Conservation (phyloP, 2,888 invertebrate species). For the Hylaea fasciaria region DNA sequence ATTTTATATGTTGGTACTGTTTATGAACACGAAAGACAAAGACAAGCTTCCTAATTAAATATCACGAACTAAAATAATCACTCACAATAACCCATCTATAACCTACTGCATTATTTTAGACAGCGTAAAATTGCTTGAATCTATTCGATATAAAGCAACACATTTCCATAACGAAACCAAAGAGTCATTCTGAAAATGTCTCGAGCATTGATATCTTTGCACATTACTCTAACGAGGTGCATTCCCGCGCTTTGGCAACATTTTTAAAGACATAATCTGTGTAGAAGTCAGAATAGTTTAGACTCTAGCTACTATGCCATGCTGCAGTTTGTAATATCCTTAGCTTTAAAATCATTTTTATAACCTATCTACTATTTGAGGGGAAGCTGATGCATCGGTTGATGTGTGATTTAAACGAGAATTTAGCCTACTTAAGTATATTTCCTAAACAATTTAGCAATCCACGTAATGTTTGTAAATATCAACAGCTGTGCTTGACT, state of each 20-base stretch:
- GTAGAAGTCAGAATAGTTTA: background rate
- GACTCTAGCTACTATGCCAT: background rate
- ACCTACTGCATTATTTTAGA: background rate
- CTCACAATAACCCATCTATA: background rate
- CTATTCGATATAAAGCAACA: background rate
- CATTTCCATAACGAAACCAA: conserved; percentile 2
- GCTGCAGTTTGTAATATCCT: conserved; percentile 1
- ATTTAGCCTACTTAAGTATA: too few species aligned
- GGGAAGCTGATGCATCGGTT: background rate
- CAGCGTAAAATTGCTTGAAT: background rate
- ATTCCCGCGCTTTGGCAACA: conserved; percentile 25
- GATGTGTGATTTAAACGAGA: too few species aligned
- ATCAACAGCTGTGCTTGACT: too few species aligned
- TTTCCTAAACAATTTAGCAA: too few species aligned
- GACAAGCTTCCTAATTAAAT: background rate
- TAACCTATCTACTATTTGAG: background rate
- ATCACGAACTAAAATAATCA: background rate
- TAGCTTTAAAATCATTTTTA: background rate
- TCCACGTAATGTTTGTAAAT: too few species aligned
- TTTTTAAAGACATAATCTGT: conserved; percentile 12
- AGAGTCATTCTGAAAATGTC: conserved; percentile 20
- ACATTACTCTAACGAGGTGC: conserved; percentile 36
- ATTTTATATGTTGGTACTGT: too few species aligned
- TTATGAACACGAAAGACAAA: background rate
- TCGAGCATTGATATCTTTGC: conserved; percentile 31